Evolutionary conservation across 64 coral and sea anemone species (phyloP).

Genomic region (Stylophora pistillata): DNA sequence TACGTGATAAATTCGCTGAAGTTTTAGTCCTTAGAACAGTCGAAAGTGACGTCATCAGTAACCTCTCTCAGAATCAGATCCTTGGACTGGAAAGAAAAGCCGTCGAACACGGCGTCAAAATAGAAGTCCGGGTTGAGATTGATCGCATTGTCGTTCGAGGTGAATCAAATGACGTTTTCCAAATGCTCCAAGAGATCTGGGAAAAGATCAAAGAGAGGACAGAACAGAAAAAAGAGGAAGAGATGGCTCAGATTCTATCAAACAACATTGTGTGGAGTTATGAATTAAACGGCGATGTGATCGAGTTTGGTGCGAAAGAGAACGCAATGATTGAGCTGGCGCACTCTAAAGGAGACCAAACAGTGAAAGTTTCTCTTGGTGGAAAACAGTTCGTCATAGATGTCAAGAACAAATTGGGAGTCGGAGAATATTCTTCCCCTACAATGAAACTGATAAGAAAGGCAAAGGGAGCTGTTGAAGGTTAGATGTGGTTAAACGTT

Average conservation of each 20-base stretch:
- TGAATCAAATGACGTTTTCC: slow-evolving; percentile 7
- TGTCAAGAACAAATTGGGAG: not conserved
- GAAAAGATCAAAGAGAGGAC: slow-evolving; percentile 16
- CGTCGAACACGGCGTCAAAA: slow-evolving; percentile 3
- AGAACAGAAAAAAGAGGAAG: slow-evolving; percentile 2
- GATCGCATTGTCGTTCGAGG: slow-evolving; percentile 29
- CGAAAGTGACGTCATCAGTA: slow-evolving; percentile 3
- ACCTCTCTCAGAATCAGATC: slow-evolving; percentile 23
- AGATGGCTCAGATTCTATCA: not conserved
- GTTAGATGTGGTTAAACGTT: too few species aligned
- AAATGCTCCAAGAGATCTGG: slow-evolving; percentile 11
- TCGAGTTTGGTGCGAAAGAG: not conserved
- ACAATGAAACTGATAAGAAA: not conserved
- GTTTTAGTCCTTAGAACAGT: slow-evolving; percentile 12
- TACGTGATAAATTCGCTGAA: slow-evolving; percentile 23
- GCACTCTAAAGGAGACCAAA: not conserved
- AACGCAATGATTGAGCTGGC: not conserved
- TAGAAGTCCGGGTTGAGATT: not conserved
- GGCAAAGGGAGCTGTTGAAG: not conserved
- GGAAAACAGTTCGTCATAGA: not conserved
- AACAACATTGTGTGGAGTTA: not conserved
- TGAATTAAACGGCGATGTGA: not conserved
- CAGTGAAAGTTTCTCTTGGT: not conserved
- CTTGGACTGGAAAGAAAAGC: not conserved
- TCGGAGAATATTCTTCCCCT: not conserved